Base-by-base conservation (phyloP, 2,888 invertebrate genomes). In the Laothoe populi region DNA sequence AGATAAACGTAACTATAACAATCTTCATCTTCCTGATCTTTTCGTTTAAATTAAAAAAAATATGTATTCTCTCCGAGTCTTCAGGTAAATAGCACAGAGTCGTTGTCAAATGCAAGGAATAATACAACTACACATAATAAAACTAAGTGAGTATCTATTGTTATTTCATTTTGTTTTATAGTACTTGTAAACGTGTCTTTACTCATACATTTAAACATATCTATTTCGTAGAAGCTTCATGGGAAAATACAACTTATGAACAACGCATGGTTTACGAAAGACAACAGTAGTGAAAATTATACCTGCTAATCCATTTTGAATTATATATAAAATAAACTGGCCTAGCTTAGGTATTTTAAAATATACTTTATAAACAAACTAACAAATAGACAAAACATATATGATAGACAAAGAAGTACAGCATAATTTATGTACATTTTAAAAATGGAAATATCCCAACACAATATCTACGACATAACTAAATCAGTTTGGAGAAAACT, bases 71-170 rank as follows among this genome's bases (percentile, higher is more conserved):
- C 19, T 24, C 16, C 49, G 10, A n/a, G 26, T 49, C 67, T 66
- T 4, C 67, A 88, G 88, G 74, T 88, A 77, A 81, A 82, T 78
- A 78, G 71, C 81, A 72, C 78, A 71, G 82, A 78, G 74, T 71
- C 75, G 71, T 74, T 77, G 66, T 80, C 84, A 70, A 82, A 86
- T 86, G 86, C 79, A 70, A 83, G 75, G 75, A 75, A 81, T 19
- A 69, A 68, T 69, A 64, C 69, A 60, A 65, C 71, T 68, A 70
- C 69, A 66, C 72, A 75, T 60, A 78, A 77, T 66, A 73, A 73
- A 66, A 69, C 78, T 53, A 75, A 82, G 89, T 89, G 81, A 87
- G 87, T 81, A 63, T 58, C 40, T 49, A 63, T 40, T 62, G 45
- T 21, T 49, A 26, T 10, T 48, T 24, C 46, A 46, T 13, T 31